Base-by-base conservation (phyloP, 2,113 vertebrate genomes). In the Equus quagga region DNA sequence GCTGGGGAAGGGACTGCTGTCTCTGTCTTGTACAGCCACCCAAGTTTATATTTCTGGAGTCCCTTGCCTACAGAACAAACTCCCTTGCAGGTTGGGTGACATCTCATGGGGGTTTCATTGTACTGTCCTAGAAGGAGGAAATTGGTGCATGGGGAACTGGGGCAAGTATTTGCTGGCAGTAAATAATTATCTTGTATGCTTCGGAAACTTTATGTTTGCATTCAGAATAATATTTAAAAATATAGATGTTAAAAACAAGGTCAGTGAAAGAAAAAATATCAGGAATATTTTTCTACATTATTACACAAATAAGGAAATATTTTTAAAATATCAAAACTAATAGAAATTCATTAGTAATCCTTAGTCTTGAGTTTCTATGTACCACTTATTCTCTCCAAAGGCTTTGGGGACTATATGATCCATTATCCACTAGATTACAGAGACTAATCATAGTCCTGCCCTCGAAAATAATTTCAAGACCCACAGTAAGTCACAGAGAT, bases 361-460 rank as follows among this genome's bases (percentile, higher is more conserved):
- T 86, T 83, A 41, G 14, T 82, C 41, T 96, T 93, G 46, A 84
- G 54, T 85, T 91, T 92, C 33, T 92, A 24, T 56, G 6, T 31
- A 91, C 1, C 24, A 90, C 3, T 33, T 58, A 80, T 65, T 91
- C 24, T 58, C 51, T 64, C 1, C 64, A 80, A 70, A 58, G 19
- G 1, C n/a, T 79, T 76, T 84, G 8, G 7, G 17, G 1, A 5
- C 1, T 70, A 23, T 54, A 12, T 80, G 26, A 54, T 73, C 18
- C 41, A 83, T 49, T 93, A 31, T 46, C 21, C 31, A 44, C 49
- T 82, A 31, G 3, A 76, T 60, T 51, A 56, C 64, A 83, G 41
- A 96, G 88, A 84, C 13, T 69, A 44, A n/a, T 60, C 11, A 70
- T 31, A 46, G 4, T 73, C 6, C 3, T 1, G 62, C 7, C 19